These are phyloP conservation scores for Hyposoter dolosus DNA, from an alignment of 2,888 invertebrate species.

Conservation along the genomic window DNA sequence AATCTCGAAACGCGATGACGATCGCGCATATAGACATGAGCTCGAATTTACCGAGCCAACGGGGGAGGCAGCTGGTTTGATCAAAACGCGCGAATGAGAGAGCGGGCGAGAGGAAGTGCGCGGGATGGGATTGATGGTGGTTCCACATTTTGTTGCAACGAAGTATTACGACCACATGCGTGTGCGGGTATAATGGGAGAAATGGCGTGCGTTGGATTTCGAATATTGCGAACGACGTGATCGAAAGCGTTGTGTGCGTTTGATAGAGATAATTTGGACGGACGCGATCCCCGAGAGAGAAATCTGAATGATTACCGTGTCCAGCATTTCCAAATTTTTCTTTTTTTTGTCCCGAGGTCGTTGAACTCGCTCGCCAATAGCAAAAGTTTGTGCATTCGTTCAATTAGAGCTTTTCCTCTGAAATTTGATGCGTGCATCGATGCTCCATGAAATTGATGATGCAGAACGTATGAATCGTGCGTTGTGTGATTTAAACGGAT, in stretches of 20 bases:
- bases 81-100: slow-evolving; percentile 39
- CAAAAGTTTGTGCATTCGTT: slow-evolving; percentile 21
- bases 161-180: slow-evolving; percentile 28
- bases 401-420: slow-evolving; percentile 28
- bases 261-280: slow-evolving; percentile 53
- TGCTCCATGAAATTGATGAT: neutral
- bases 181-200: slow-evolving; percentile 20
- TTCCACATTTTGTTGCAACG: slow-evolving; percentile 45
- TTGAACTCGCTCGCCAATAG: slow-evolving; percentile 47
- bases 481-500: neutral
- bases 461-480: neutral
- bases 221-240: slow-evolving; percentile 53
- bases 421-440: slow-evolving; percentile 14
- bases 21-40: neutral
- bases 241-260: slow-evolving; percentile 21
- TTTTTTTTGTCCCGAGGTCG: slow-evolving; percentile 29
- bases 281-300: slow-evolving; percentile 6
- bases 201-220: slow-evolving; percentile 54
- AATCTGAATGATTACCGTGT: slow-evolving; percentile 47
- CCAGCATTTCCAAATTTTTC: slow-evolving; percentile 20
- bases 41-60: slow-evolving; percentile 43
- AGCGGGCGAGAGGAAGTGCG: neutral
- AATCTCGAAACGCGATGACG: slow-evolving; percentile 51
- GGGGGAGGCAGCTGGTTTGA: slow-evolving; percentile 27
- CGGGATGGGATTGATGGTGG: slow-evolving; percentile 46